These are phyloP conservation scores for Stramonita haemastoma DNA, from an alignment of 2,888 invertebrate genomes.

Conservation along the genomic window DNA sequence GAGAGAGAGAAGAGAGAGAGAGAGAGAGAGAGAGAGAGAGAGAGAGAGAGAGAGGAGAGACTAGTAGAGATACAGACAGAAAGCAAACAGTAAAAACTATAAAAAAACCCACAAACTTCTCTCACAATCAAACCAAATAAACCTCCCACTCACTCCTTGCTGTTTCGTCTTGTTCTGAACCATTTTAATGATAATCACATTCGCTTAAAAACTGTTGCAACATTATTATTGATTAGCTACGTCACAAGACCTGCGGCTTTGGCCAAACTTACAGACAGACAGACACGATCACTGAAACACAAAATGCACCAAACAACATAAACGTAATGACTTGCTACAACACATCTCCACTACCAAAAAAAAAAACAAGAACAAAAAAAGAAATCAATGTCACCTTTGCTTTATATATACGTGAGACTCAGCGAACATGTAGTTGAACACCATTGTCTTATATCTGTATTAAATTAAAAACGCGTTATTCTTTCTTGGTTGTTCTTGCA, in stretches of 20 bases:
- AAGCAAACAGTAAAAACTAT: no score
- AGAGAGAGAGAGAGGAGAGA: no score
- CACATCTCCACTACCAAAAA: not conserved
- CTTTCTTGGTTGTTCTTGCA: not conserved
- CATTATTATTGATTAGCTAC: not conserved
- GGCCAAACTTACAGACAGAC: not conserved
- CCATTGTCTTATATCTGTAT: not conserved
- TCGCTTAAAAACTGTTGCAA: no score
- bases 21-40: no score
- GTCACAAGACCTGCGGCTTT: not conserved
- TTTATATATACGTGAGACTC: not conserved
- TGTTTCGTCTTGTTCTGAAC: no score
- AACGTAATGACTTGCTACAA: not conserved
- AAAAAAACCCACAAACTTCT: no score
- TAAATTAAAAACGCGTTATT: not conserved
- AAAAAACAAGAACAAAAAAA: not conserved
- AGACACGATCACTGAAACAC: not conserved
- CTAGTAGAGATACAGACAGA: no score
- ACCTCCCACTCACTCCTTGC: no score
- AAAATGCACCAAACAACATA: slow-evolving; percentile 21
- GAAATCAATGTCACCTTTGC: not conserved
- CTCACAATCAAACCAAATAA: no score
- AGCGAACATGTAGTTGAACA: not conserved
- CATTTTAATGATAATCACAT: no score
- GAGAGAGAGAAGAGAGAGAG: no score